Evolutionary conservation across 2,797 vertebrate species (phyloP).

Genomic region (Sebastes minor): DNA sequence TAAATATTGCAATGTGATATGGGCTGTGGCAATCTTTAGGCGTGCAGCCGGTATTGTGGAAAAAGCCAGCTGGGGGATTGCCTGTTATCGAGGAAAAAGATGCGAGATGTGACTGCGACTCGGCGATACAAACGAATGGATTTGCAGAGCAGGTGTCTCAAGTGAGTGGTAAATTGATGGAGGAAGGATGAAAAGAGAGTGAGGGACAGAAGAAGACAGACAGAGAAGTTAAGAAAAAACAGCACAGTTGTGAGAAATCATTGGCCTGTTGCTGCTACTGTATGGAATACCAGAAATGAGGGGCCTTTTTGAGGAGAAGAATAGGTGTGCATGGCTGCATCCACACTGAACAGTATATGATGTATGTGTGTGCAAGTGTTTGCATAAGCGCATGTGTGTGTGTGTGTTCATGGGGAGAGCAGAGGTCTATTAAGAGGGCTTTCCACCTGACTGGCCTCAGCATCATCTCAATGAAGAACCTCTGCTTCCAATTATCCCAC

Average conservation of each 20-base stretch:
- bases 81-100: constrained; percentile 54
- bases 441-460: constrained; percentile 78
- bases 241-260: constrained; percentile 14
- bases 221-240: constrained; percentile 17
- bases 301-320: neutral
- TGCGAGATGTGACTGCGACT: constrained; percentile 57
- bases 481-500: constrained; percentile 80
- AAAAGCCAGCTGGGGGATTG: constrained; percentile 41
- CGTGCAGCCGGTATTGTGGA: constrained; percentile 30
- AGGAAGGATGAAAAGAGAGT: neutral
- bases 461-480: constrained; percentile 77
- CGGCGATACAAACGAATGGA: constrained; percentile 49
- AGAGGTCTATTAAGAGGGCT: constrained; percentile 75
- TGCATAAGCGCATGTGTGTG: constrained; percentile 32
- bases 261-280: constrained; percentile 9
- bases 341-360: constrained; percentile 5
- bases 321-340: constrained; percentile 21
- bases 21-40: constrained; percentile 44
- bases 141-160: constrained; percentile 55
- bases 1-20: constrained; percentile 56
- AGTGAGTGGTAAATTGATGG: constrained; percentile 51
- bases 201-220: constrained; percentile 4
- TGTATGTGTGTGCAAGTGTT: constrained; percentile 31
- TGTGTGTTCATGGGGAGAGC: constrained; percentile 38
- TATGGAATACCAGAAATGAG: constrained; percentile 22